These are phyloP conservation scores for Hippoglossus stenolepis DNA, from an alignment of 2,113 vertebrate species.

Conservation along the genomic window DNA sequence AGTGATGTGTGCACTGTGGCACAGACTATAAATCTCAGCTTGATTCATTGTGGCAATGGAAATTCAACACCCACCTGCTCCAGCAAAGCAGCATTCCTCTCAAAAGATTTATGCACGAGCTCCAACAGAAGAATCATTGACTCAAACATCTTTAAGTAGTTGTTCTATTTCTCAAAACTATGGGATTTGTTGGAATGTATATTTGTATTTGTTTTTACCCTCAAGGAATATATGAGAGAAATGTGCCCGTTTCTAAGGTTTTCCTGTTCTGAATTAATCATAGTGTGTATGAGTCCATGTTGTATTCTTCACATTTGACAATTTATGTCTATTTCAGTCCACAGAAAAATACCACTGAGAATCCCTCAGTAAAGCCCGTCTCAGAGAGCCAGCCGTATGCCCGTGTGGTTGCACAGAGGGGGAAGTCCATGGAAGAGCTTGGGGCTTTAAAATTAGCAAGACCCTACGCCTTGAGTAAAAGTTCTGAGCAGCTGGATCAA, in stretches of 20 bases:
- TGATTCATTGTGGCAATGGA: slow-evolving; percentile 44
- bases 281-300: slow-evolving; percentile 7
- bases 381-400: slow-evolving; percentile 52
- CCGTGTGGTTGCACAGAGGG: slow-evolving; percentile 73
- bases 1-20: slow-evolving; percentile 24
- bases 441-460: slow-evolving; percentile 61
- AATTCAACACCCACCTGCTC: slow-evolving; percentile 62
- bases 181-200: neutral
- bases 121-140: slow-evolving; percentile 28
- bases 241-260: neutral
- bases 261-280: neutral
- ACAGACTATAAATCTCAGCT: slow-evolving; percentile 49
- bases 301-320: neutral
- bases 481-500: slow-evolving; percentile 81
- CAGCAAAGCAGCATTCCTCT: slow-evolving; percentile 49
- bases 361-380: slow-evolving; percentile 1
- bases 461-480: slow-evolving; percentile 76
- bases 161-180: slow-evolving; percentile 13
- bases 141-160: slow-evolving; percentile 6
- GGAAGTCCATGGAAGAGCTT: slow-evolving; percentile 85
- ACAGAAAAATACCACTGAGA: slow-evolving; percentile 44
- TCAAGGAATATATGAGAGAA: neutral
- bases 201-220: neutral
- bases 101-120: slow-evolving; percentile 29
- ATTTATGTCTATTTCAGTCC: slow-evolving; percentile 56